Conservation (phyloP, 2,797 vertebrate genomes). For the Glossophaga mutica region DNA sequence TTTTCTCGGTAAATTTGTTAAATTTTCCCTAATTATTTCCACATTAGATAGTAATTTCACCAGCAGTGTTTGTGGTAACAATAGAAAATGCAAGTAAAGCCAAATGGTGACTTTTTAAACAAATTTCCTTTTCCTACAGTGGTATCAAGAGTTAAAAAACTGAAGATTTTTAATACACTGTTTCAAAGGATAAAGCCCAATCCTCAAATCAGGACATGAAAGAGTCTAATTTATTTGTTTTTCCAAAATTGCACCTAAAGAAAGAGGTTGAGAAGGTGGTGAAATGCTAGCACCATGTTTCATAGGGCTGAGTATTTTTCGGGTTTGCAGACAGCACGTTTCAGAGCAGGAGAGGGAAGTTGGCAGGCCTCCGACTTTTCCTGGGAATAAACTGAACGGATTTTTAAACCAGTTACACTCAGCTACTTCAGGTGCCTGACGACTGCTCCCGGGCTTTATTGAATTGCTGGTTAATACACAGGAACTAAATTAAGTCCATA, state of each 20-base stretch:
- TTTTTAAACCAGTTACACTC: slow-evolving; percentile 47
- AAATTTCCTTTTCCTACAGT: background rate
- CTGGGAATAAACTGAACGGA: slow-evolving; percentile 14
- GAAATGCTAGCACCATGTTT: background rate
- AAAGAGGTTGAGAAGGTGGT: background rate
- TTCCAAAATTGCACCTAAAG: background rate
- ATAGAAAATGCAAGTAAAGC: background rate
- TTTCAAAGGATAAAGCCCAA: slow-evolving; percentile 8
- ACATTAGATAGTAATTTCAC: background rate
- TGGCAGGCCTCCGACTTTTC: slow-evolving; percentile 30
- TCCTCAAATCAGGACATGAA: background rate
- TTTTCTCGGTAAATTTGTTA: background rate
- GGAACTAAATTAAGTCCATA: slow-evolving; percentile 69
- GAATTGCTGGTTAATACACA: slow-evolving; percentile 64
- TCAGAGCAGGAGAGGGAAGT: slow-evolving; percentile 17
- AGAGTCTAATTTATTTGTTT: background rate
- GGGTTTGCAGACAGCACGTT: background rate
- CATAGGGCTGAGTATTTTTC: background rate
- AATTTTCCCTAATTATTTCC: background rate
- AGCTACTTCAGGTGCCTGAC: slow-evolving; percentile 58
- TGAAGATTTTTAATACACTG: background rate
- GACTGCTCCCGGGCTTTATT: slow-evolving; percentile 51
- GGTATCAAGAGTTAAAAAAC: background rate
- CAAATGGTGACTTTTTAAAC: background rate
- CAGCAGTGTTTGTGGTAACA: background rate